phyloP scores from a whole-genome alignment of 1,140 invertebrate species.

The Aleiodes sp. region DNA sequence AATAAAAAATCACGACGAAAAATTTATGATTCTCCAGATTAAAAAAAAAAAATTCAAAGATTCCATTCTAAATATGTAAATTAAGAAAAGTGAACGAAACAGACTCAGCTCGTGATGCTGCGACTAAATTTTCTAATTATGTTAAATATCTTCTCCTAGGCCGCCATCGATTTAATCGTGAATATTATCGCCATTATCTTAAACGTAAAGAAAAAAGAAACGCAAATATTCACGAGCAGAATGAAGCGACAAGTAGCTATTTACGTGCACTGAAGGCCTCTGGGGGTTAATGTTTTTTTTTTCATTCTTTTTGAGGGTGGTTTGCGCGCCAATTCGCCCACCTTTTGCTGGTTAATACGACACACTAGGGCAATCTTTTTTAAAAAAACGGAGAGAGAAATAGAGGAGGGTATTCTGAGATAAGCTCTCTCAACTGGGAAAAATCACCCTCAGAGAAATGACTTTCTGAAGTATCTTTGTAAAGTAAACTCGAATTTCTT shows the following conservation, averaged over 20 bases:
- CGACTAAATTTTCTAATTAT: background rate
- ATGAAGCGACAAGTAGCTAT: slow-evolving; percentile 65
- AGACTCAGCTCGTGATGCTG: background rate
- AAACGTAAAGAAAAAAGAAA: no score
- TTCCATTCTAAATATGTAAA: background rate
- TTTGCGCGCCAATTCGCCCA: slow-evolving; percentile 45
- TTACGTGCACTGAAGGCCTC: slow-evolving; percentile 49
- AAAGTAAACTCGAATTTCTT: slow-evolving; percentile 47
- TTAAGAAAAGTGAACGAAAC: background rate
- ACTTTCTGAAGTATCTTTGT: slow-evolving; percentile 25
- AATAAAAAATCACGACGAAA: no score
- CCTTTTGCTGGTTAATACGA: slow-evolving; percentile 57
- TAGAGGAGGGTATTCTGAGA: background rate
- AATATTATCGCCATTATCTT: slow-evolving; percentile 9
- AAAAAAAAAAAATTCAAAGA: background rate
- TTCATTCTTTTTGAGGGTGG: background rate
- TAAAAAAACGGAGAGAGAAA: slow-evolving; percentile 47
- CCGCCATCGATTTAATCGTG: slow-evolving; percentile 4
- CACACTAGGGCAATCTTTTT: slow-evolving; percentile 64
- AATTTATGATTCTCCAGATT: background rate
- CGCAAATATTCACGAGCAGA: background rate
- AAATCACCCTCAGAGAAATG: slow-evolving; percentile 45
- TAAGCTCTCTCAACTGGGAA: slow-evolving; percentile 38
- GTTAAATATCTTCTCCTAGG: background rate
- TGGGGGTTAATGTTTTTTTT: background rate